phyloP scores from a whole-genome alignment of 2,888 invertebrate species.

The Reticulitermes lucifugus region DNA sequence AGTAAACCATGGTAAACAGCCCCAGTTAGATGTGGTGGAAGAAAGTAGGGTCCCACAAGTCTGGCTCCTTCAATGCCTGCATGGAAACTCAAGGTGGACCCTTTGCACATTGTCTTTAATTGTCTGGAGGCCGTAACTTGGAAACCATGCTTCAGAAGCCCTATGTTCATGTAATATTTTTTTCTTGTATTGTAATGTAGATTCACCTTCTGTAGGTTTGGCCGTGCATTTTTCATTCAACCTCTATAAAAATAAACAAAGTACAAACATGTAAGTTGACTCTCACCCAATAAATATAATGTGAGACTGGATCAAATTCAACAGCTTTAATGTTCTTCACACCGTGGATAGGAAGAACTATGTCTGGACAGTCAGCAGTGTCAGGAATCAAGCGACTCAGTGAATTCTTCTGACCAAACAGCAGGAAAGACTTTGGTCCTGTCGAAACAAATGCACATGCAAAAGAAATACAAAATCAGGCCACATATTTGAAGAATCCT shows the following conservation, averaged over 20 bases:
- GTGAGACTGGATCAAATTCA: slow-evolving; percentile 85
- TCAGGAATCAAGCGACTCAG: slow-evolving; percentile 85
- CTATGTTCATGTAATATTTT: no score
- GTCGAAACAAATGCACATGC: slow-evolving; percentile 58
- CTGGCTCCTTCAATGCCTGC: neutral
- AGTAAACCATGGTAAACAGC: no score
- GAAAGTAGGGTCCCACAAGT: no score
- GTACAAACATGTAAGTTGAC: slow-evolving; percentile 53
- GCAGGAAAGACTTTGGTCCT: slow-evolving; percentile 88
- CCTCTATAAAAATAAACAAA: slow-evolving; percentile 3
- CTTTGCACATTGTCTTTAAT: slow-evolving; percentile 18
- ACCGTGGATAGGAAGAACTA: slow-evolving; percentile 81
- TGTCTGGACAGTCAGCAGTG: slow-evolving; percentile 84
- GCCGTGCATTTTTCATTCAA: neutral
- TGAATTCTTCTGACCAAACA: slow-evolving; percentile 86
- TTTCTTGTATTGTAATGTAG: no score
- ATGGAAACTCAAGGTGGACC: neutral
- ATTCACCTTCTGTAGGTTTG: no score
- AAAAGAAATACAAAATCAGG: neutral
- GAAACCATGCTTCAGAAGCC: no score
- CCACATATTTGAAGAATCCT: no score
- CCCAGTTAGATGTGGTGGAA: no score
- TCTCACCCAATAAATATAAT: slow-evolving; percentile 76
- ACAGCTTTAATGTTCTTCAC: slow-evolving; percentile 84
- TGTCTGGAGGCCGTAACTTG: slow-evolving; percentile 15